Evolutionary conservation across 2,113 vertebrate species (phyloP).

Genomic region (Onychorhynchus coronatus): DNA sequence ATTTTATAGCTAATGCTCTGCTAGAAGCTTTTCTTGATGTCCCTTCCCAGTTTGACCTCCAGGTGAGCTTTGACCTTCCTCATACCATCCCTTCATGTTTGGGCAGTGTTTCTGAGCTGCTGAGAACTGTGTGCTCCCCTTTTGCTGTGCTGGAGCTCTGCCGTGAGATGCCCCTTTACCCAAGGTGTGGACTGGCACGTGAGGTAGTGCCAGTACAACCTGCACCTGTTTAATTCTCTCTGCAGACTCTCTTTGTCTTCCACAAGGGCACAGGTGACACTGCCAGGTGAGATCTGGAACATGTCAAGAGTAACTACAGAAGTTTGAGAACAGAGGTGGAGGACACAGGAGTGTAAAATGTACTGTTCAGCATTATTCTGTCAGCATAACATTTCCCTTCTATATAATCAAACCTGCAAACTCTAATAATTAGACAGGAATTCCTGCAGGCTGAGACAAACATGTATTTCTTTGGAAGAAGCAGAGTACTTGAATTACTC

Average conservation of each 20-base stretch:
- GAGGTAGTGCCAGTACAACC: background rate
- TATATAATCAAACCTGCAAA: background rate
- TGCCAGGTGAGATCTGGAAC: background rate
- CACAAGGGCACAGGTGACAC: background rate
- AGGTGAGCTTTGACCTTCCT: background rate
- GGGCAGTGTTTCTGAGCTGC: background rate
- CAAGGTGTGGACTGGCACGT: accelerated
- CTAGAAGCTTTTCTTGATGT: background rate
- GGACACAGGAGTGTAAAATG: background rate
- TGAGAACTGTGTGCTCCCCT: background rate
- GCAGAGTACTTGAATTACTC: background rate
- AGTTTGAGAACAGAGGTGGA: background rate
- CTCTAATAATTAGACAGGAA: background rate
- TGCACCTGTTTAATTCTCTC: background rate
- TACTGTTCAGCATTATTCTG: background rate
- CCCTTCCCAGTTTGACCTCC: background rate
- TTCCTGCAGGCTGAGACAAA: background rate
- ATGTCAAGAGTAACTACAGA: background rate
- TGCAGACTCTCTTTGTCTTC: background rate
- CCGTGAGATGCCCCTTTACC: background rate
- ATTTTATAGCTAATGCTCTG: background rate
- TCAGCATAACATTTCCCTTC: background rate
- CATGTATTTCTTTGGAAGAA: background rate
- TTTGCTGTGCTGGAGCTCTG: background rate
- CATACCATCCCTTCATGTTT: background rate